phyloP scores from a whole-genome alignment of 2,113 vertebrate species.

The Maccullochella peelii region DNA sequence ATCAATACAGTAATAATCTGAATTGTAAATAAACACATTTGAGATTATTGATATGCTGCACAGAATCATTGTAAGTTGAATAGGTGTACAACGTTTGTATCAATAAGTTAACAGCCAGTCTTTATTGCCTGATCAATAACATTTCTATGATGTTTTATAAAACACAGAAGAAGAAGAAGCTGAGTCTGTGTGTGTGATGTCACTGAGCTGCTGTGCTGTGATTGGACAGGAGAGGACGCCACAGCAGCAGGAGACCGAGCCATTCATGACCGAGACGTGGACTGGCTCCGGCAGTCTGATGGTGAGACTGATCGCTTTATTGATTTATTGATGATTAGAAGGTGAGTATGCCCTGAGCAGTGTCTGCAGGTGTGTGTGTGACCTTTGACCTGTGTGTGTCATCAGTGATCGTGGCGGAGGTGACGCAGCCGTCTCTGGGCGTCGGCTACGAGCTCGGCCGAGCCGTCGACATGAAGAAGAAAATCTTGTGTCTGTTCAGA shows the following conservation, averaged over 20 bases:
- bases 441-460: slow-evolving; percentile 75
- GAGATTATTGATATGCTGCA: too few species aligned
- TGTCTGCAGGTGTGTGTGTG: neutral
- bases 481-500: slow-evolving; percentile 71
- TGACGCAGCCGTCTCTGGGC: slow-evolving; percentile 75
- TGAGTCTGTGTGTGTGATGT: neutral
- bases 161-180: too few species aligned
- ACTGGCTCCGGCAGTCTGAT: slow-evolving; percentile 63
- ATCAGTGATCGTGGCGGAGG: slow-evolving; percentile 70
- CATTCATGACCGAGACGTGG: slow-evolving; percentile 72
- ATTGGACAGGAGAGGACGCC: slow-evolving; percentile 66
- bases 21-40: too few species aligned
- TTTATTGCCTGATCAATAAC: too few species aligned
- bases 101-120: too few species aligned
- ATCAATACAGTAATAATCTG: too few species aligned
- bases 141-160: too few species aligned
- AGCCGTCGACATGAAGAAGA: slow-evolving; percentile 63
- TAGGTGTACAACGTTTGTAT: too few species aligned
- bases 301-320: slow-evolving; percentile 33
- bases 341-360: fast-evolving
- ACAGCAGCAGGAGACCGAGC: neutral
- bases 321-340: neutral
- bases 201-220: slow-evolving; percentile 49
- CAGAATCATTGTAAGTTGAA: too few species aligned
- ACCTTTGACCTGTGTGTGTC: slow-evolving; percentile 34